A percentile compares a stretch with the other conserved stretches of the same genome.
Evolutionary conservation across 1,140 invertebrate genomes (phyloP).

Genomic region (Drosophila equinoxialis): DNA sequence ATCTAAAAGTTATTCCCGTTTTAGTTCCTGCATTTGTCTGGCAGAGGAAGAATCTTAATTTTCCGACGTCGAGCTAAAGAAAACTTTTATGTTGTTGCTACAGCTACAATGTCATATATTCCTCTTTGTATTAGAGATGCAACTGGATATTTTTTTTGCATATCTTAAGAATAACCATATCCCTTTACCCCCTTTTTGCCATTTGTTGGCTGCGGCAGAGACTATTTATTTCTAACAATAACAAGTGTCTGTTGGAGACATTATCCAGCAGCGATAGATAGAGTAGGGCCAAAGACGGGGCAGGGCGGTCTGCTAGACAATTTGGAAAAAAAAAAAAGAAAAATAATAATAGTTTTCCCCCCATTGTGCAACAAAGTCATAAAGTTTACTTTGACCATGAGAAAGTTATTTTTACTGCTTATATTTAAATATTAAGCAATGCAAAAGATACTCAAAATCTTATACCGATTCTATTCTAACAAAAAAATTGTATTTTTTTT

Average conservation of each 20-base stretch:
- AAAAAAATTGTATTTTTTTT: no score
- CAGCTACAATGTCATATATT: conserved; percentile 1
- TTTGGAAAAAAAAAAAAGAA: background rate
- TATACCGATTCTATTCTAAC: no score
- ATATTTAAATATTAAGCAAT: background rate
- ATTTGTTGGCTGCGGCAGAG: conserved; percentile 38
- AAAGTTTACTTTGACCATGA: conserved; percentile 52
- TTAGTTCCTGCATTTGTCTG: conserved; percentile 52
- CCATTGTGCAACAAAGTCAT: conserved; percentile 47
- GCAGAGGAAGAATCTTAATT: conserved; percentile 70
- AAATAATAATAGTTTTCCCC: conserved; percentile 6
- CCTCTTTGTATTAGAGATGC: conserved; percentile 34
- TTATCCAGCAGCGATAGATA: conserved; percentile 32
- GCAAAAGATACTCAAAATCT: background rate
- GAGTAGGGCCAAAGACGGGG: background rate
- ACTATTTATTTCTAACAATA: conserved; percentile 63
- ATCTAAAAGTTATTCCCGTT: conserved; percentile 8
- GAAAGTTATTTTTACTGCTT: conserved; percentile 42
- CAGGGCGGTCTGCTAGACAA: background rate
- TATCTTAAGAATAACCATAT: conserved; percentile 63
- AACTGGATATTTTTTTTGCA: conserved; percentile 68
- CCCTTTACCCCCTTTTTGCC: background rate
- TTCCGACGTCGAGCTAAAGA: conserved; percentile 58
- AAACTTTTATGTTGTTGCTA: conserved; percentile 11
- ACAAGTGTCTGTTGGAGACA: conserved; percentile 40